Percentiles rank a stretch among this genome's conserved stretches.
Evolutionary conservation across 2,113 vertebrate species (phyloP).

Genomic region (Eublepharis macularius): DNA sequence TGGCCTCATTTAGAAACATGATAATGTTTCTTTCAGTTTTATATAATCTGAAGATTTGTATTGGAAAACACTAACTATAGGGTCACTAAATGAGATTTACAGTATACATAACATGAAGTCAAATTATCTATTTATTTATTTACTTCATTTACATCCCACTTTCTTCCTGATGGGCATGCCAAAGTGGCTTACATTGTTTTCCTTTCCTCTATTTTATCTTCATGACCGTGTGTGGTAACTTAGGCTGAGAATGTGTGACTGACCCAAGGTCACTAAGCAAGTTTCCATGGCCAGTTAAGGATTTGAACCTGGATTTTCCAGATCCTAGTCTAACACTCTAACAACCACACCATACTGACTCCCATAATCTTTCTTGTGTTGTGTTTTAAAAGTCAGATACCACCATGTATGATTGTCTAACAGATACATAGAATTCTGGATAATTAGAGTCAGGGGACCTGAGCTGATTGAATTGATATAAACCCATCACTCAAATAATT

Average conservation of each 20-base stretch:
- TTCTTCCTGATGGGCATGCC: too few relatives aligned
- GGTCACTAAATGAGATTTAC: not conserved
- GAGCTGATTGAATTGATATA: not conserved
- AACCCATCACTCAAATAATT: slow-evolving; percentile 23
- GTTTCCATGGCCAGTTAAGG: too few relatives aligned
- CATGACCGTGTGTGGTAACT: too few relatives aligned
- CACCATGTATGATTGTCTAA: not conserved
- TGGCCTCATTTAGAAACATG: not conserved
- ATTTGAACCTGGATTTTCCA: too few relatives aligned
- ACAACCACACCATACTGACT: too few relatives aligned
- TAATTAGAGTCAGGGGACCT: not conserved
- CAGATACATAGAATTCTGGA: not conserved
- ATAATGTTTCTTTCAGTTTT: not conserved
- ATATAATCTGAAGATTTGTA: not conserved
- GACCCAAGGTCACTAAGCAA: too few relatives aligned
- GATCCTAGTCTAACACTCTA: too few relatives aligned
- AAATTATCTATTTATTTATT: not conserved
- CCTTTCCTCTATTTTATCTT: too few relatives aligned
- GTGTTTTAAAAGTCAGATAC: not conserved
- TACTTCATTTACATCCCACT: too few relatives aligned
- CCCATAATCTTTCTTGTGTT: not conserved
- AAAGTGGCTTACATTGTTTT: too few relatives aligned
- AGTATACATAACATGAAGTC: not conserved
- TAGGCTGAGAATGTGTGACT: too few relatives aligned
- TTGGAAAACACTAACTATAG: not conserved